Percentiles rank a stretch among this genome's conserved stretches.
These are phyloP conservation scores for Calycopis cecrops DNA, from an alignment of 1,140 invertebrate genomes.

Conservation along the genomic window DNA sequence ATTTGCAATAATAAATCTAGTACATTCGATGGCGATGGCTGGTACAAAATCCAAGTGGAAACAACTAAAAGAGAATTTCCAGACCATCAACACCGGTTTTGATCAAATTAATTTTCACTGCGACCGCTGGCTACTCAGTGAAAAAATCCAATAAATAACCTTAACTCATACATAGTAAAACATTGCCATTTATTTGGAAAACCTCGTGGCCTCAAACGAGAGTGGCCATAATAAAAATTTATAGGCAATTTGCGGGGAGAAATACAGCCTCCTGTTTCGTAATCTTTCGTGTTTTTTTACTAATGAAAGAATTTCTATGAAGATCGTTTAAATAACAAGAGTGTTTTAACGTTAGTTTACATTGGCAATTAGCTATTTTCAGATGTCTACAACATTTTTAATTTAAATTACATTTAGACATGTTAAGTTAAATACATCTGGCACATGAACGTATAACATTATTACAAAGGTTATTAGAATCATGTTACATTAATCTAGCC, in stretches of 20 bases:
- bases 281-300: constrained; percentile 49
- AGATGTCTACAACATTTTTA: too few relatives aligned
- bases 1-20: too few relatives aligned
- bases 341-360: too few relatives aligned
- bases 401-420: too few relatives aligned
- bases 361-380: too few relatives aligned
- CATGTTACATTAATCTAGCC: too few relatives aligned
- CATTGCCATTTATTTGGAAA: constrained; percentile 49
- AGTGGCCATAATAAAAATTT: constrained; percentile 65
- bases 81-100: background rate
- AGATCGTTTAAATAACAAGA: background rate
- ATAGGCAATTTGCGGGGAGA: constrained; percentile 58
- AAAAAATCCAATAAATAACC: constrained; percentile 27
- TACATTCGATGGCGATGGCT: too few relatives aligned
- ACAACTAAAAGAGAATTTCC: too few relatives aligned
- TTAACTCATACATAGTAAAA: constrained; percentile 44
- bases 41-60: too few relatives aligned
- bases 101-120: background rate
- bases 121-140: constrained; percentile 2
- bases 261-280: constrained; percentile 43
- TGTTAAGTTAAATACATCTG: too few relatives aligned
- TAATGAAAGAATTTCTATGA: constrained; percentile 44
- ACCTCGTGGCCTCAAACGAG: constrained; percentile 57
- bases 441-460: too few relatives aligned
- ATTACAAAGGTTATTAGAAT: too few relatives aligned